These are phyloP conservation scores for Platycheirus albimanus DNA, from an alignment of 2,888 invertebrate species.

Conservation along the genomic window DNA sequence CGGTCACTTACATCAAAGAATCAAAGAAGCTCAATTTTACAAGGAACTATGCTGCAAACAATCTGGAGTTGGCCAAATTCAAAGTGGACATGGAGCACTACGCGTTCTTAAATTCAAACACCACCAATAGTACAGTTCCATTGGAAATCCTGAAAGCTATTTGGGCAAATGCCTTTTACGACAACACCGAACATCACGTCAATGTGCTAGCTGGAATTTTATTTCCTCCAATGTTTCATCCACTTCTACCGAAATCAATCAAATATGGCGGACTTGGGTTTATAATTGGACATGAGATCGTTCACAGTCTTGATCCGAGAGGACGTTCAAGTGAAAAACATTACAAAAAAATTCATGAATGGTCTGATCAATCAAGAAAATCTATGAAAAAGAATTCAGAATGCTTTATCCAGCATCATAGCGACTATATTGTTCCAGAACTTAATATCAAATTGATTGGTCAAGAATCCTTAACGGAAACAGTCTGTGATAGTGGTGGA, in stretches of 20 bases:
- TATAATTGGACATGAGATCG: constrained; percentile 79
- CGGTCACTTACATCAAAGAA: constrained; percentile 76
- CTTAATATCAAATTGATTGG: constrained; percentile 10
- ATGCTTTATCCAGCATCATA: constrained; percentile 24
- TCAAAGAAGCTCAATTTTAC: constrained; percentile 75
- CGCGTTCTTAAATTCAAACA: constrained; percentile 74
- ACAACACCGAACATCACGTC: constrained; percentile 78
- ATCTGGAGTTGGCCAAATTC: constrained; percentile 76
- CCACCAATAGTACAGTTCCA: constrained; percentile 75
- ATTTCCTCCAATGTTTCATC: constrained; percentile 78
- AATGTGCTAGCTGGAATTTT: constrained; percentile 79
- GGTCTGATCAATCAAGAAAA: background rate
- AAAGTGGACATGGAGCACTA: constrained; percentile 75
- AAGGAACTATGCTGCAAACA: constrained; percentile 76
- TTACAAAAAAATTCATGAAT: constrained; percentile 6
- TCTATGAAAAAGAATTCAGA: constrained; percentile 1
- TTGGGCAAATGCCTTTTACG: constrained; percentile 79
- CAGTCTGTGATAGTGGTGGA: constrained; percentile 80
- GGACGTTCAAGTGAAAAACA: constrained; percentile 75
- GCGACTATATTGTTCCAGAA: constrained; percentile 7
- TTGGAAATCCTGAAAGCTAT: constrained; percentile 77
- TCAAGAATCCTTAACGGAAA: constrained; percentile 73
- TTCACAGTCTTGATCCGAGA: constrained; percentile 79
- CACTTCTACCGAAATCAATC: constrained; percentile 78
- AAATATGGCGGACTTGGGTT: constrained; percentile 80